Evolutionary conservation across 2,888 invertebrate genomes (phyloP).

Genomic region (Xestia c-nigrum): DNA sequence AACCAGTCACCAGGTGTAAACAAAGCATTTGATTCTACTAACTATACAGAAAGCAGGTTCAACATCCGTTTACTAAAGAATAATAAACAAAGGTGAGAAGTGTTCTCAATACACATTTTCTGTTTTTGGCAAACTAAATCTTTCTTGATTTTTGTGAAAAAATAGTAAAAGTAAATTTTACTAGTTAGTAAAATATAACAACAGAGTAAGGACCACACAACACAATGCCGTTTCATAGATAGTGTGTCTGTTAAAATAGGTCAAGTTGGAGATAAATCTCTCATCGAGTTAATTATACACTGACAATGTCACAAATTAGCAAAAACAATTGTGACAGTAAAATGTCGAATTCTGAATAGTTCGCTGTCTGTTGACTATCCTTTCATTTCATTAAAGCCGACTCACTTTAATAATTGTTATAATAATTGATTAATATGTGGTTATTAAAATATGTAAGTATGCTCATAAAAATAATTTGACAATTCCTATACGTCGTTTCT

Average conservation of each 20-base stretch:
- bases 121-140: background rate
- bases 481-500: background rate
- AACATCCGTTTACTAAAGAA: slow-evolving; percentile 50
- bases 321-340: background rate
- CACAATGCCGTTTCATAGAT: background rate
- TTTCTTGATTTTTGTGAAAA: background rate
- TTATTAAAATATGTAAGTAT: slow-evolving; percentile 1
- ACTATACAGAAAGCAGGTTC: slow-evolving; percentile 51
- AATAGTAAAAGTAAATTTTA: background rate
- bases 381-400: slow-evolving; percentile 3
- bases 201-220: background rate
- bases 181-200: background rate
- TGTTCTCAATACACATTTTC: slow-evolving; percentile 9
- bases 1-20: slow-evolving; percentile 25
- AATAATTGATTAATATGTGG: slow-evolving; percentile 9
- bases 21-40: slow-evolving; percentile 31
- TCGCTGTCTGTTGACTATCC: background rate
- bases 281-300: slow-evolving; percentile 38
- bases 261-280: slow-evolving; percentile 28
- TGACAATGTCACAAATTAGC: slow-evolving; percentile 13
- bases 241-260: background rate
- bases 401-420: slow-evolving; percentile 9
- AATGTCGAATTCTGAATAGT: background rate
- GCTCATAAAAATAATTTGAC: background rate
- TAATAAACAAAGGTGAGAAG: slow-evolving; percentile 56